phyloP scores from a whole-genome alignment of 2,797 vertebrate genomes.

The Parauchenoglanis punctatus region DNA sequence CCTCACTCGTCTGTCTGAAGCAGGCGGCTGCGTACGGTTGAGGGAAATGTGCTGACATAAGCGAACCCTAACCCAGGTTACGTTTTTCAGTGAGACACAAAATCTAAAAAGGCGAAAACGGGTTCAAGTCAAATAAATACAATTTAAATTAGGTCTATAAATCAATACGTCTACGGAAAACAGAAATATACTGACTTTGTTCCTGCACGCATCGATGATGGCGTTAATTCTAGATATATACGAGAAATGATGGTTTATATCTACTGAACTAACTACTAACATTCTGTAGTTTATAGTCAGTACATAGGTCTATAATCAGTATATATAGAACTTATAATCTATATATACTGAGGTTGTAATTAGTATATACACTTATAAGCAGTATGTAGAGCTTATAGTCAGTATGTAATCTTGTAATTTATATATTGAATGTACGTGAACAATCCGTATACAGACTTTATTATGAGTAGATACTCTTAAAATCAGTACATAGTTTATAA shows the following conservation, averaged over 20 bases:
- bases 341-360: not conserved
- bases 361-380: not conserved
- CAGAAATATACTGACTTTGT: not conserved
- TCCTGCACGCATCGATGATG: not conserved
- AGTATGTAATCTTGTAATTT: not conserved
- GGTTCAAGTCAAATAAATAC: not conserved
- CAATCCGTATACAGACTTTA: not conserved
- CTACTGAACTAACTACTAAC: not conserved
- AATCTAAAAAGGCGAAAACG: not conserved
- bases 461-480: no score
- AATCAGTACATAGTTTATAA: not conserved
- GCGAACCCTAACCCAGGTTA: not conserved
- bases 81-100: not conserved
- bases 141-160: not conserved
- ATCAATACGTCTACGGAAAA: not conserved
- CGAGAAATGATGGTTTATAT: not conserved
- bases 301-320: not conserved
- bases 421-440: no score
- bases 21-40: not conserved
- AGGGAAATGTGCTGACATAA: conserved; percentile 19
- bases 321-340: not conserved
- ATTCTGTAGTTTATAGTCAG: not conserved
- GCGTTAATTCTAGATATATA: not conserved
- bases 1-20: conserved; percentile 11
- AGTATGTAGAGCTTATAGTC: not conserved